Conservation (phyloP, 2,113 vertebrate genomes). For the Hypomesus transpacificus region DNA sequence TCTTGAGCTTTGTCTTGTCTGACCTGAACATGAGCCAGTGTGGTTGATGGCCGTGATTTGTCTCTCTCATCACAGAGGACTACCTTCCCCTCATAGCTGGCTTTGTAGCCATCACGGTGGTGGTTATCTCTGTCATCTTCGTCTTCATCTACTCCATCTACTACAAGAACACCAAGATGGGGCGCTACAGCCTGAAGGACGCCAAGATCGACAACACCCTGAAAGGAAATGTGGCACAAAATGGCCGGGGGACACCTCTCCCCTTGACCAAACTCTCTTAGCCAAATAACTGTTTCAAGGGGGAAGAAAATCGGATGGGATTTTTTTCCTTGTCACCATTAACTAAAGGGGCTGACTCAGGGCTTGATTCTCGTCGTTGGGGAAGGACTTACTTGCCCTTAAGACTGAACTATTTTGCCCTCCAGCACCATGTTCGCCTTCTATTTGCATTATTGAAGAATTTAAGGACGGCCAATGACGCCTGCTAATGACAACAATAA, state of each 20-base stretch:
- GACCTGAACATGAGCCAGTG: not conserved
- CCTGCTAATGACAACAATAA: no score
- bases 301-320: not conserved
- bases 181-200: conserved; percentile 66
- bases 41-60: conserved; percentile 20
- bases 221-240: conserved; percentile 65
- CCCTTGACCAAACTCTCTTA: conserved; percentile 69
- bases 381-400: no score
- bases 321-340: no score
- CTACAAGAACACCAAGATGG: conserved; percentile 76
- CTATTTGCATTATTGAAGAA: no score
- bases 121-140: conserved; percentile 63
- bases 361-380: no score
- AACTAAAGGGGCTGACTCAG: no score
- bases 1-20: not conserved
- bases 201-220: conserved; percentile 49
- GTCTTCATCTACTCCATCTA: conserved; percentile 73
- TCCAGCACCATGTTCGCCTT: no score
- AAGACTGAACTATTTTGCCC: no score
- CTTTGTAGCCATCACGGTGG: conserved; percentile 65
- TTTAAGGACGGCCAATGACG: no score
- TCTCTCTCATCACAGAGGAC: conserved; percentile 61
- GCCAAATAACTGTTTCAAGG: conserved; percentile 12
- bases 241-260: conserved; percentile 61
- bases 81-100: conserved; percentile 72